Evolutionary conservation across 1,140 invertebrate genomes (phyloP).

Genomic region (Oppia nitens): DNA sequence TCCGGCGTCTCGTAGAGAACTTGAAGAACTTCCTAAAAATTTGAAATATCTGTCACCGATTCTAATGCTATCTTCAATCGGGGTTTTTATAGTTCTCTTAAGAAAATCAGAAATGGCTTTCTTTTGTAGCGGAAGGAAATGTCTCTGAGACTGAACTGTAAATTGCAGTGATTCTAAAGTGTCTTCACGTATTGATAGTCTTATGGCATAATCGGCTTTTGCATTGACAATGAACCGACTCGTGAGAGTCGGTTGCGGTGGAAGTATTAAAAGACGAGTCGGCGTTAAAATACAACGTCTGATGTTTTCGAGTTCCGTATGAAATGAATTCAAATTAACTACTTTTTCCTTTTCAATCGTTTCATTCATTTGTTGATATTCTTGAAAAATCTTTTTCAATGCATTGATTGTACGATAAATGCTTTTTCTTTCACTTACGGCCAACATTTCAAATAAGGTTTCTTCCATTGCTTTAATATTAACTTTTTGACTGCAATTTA

Average conservation of each 20-base stretch:
- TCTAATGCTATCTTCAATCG: conserved; percentile 14
- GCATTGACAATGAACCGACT: conserved; percentile 18
- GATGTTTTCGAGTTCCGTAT: not conserved
- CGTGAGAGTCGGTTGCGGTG: conserved; percentile 16
- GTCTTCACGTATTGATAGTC: conserved; percentile 17
- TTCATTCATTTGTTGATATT: not conserved
- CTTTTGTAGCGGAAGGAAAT: not conserved
- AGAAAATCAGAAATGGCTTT: conserved; percentile 12
- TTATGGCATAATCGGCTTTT: conserved; percentile 17
- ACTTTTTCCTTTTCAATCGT: not conserved
- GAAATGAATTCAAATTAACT: not conserved
- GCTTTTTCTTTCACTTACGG: not conserved
- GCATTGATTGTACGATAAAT: not conserved
- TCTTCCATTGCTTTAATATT: not conserved
- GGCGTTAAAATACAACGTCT: conserved; percentile 18
- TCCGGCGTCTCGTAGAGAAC: conserved; percentile 26
- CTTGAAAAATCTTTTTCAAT: not conserved
- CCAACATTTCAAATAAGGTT: not conserved
- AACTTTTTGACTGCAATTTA: not conserved
- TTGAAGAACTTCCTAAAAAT: conserved; percentile 23
- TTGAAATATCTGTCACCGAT: conserved; percentile 22
- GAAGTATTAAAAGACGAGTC: conserved; percentile 13
- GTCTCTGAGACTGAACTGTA: not conserved
- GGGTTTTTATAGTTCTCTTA: not conserved
- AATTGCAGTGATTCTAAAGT: conserved; percentile 17